Evolutionary conservation across 1,140 invertebrate species (phyloP).

Genomic region (Belonocnema kinseyi): DNA sequence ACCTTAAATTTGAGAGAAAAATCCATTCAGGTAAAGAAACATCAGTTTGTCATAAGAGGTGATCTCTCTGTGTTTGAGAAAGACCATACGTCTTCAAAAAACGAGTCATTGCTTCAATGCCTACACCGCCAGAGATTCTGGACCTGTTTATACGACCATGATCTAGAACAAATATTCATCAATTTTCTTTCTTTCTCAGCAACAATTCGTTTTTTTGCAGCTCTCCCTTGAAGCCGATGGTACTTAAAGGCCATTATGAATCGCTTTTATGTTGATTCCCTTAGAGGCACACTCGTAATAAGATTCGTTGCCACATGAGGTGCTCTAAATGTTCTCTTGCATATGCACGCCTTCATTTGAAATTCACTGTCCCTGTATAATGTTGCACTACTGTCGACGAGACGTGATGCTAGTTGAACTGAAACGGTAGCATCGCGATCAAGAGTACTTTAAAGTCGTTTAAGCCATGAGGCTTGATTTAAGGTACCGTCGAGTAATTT

Average conservation of each 20-base stretch:
- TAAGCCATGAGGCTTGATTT: conserved; percentile 41
- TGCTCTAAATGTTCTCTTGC: background rate
- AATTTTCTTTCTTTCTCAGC: no score
- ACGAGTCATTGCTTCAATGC: no score
- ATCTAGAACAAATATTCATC: no score
- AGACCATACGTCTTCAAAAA: no score
- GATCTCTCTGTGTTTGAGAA: no score
- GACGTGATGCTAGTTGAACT: conserved; percentile 12
- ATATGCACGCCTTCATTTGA: background rate
- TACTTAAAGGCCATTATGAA: background rate
- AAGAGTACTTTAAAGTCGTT: conserved; percentile 46
- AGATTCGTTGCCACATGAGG: background rate
- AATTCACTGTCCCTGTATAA: conserved; percentile 17
- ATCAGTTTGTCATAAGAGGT: no score
- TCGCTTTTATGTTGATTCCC: background rate
- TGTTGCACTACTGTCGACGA: conserved; percentile 6
- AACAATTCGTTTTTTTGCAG: no score
- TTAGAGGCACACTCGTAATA: background rate
- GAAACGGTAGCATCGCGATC: conserved; percentile 35
- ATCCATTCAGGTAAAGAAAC: no score
- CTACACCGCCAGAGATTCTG: no score
- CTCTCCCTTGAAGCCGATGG: no score
- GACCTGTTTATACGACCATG: no score
- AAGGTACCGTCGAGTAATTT: conserved; percentile 29
- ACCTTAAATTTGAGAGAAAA: no score